Evolutionary conservation across 2,113 vertebrate genomes (phyloP).

Genomic region (Dendrocopos noguchii): DNA sequence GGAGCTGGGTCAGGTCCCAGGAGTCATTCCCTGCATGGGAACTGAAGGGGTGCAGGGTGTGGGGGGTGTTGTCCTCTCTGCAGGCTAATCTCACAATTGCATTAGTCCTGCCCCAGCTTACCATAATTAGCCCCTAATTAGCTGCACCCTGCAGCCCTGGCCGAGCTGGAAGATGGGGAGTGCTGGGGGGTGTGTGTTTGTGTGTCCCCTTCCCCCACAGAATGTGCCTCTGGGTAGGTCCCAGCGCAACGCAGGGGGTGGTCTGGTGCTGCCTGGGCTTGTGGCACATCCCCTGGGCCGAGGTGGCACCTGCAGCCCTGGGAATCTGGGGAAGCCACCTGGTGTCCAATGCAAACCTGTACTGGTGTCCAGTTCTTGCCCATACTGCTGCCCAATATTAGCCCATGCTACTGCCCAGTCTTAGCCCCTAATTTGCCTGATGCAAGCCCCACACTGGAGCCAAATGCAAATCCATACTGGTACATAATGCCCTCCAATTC

Average conservation of each 20-base stretch:
- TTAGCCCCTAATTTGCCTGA: not conserved
- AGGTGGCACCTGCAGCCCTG: not conserved
- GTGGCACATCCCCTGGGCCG: not conserved
- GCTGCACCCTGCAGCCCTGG: not conserved
- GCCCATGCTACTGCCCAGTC: not conserved
- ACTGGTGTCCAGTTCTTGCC: not conserved
- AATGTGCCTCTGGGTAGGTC: not conserved
- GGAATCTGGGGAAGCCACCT: not conserved
- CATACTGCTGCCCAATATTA: not conserved
- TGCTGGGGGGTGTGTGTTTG: too few species aligned
- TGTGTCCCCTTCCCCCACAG: fast-evolving
- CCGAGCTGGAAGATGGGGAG: not conserved
- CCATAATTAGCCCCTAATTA: constrained; percentile 9
- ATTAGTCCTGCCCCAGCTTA: not conserved
- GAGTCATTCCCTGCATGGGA: too few species aligned
- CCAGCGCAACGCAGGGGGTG: not conserved
- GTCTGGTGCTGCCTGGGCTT: not conserved
- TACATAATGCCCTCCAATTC: not conserved
- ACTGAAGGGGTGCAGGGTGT: too few species aligned
- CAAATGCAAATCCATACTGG: not conserved
- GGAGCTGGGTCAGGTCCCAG: not conserved
- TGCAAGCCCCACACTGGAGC: not conserved
- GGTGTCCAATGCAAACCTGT: too few species aligned
- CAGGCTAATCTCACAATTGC: not conserved
- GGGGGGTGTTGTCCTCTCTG: not conserved